Base-by-base conservation (phyloP, 2,888 invertebrate genomes). In the Zelleria hepariella region DNA sequence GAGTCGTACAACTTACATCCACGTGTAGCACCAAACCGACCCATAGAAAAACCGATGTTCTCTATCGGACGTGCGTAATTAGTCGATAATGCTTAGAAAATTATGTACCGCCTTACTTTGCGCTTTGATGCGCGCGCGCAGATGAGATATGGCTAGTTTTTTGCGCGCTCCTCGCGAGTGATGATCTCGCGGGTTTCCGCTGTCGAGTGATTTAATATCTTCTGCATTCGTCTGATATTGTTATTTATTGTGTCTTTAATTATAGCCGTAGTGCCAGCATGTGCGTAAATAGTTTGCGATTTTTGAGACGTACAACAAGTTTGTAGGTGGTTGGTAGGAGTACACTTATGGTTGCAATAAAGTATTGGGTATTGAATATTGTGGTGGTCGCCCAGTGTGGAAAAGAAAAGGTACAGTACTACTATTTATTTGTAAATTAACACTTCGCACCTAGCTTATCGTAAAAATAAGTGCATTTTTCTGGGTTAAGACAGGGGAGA, bases 171-270 rank as follows among this genome's bases (percentile, higher is more conserved):
- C 23, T 15, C 57, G 26, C 61, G 60, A 62, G 64, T 65, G 70
- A 69, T 75, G 76, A 74, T 82, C 80, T 77, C 75, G 68, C 70
- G 27, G 70, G 73, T 80, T 83, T 80, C 82, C 80, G 73, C 70
- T 42, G 32, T 63, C 67, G 70, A 73, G 66, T 67, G 75, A 77
- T 74, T 75, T 42, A 42, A 42, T 42, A 15, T 42, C 32, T 10
- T 42, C 32, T 42, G 32, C 15, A 10, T 42, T 42, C 15, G 32
- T 1, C 32, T 42, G 32, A 42, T 42, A 42, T 42, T 15, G 32
- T 42, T 42, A 42, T 42, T 42, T 42, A 42, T 42, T 42, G 32
- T 42, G 15, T 15, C 3, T 10, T 15, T 42, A 42, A 42, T 42
- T 42, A 42, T 42, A 42, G 32, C 15, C 15, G 32, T 42, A 15